A percentile compares a stretch with the other conserved stretches of the same genome.
Evolutionary conservation across 2,797 vertebrate species (phyloP).

Genomic region (Catharus ustulatus): DNA sequence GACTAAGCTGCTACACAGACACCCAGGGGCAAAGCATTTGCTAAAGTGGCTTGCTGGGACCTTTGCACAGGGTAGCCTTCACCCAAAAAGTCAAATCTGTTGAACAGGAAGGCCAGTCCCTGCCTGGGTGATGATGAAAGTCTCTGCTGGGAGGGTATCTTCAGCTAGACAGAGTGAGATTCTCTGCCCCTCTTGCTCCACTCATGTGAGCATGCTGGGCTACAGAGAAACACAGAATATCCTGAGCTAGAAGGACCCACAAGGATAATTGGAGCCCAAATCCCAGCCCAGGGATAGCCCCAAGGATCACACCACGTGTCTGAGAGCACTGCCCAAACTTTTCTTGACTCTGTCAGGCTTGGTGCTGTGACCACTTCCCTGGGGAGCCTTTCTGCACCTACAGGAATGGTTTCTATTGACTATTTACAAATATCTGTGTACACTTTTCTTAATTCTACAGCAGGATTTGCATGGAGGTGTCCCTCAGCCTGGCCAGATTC

Average conservation of each 20-base stretch:
- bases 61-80: not conserved
- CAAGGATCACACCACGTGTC: not conserved
- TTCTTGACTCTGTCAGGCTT: not conserved
- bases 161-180: not conserved
- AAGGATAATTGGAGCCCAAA: not conserved
- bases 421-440: not conserved
- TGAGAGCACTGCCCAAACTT: not conserved
- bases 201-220: not conserved
- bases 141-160: not conserved
- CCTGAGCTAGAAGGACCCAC: not conserved
- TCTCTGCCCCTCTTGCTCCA: not conserved
- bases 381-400: not conserved
- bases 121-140: not conserved
- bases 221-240: not conserved
- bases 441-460: not conserved
- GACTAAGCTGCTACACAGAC: not conserved
- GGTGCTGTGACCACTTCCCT: not conserved
- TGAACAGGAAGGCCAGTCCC: not conserved
- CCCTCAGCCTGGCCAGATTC: not conserved
- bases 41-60: not conserved
- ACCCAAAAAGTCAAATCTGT: not conserved
- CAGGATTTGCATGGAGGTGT: not conserved
- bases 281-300: fast-evolving
- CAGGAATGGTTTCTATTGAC: not conserved
- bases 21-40: not conserved